Evolutionary conservation across 2,113 vertebrate species (phyloP).

Genomic region (Petromus typicus): DNA sequence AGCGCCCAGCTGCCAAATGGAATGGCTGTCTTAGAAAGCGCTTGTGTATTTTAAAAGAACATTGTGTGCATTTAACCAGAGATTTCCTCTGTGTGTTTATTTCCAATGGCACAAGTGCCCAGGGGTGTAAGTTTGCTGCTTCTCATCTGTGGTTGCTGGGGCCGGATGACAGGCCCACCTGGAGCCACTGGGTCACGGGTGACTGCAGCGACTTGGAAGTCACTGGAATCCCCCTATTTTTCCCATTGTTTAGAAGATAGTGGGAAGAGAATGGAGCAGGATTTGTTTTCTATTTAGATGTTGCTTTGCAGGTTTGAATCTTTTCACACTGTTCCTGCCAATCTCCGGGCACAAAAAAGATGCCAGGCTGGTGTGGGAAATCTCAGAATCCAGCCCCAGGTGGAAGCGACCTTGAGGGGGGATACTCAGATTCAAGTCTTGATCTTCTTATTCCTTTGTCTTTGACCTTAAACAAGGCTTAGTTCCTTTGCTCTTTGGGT

Average conservation of each 20-base stretch:
- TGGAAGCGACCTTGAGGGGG: background rate
- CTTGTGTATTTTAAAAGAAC: conserved; percentile 78
- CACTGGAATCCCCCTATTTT: background rate
- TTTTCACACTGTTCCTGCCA: background rate
- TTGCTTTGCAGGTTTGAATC: conserved; percentile 15
- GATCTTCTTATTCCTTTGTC: background rate
- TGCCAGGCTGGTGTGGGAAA: background rate
- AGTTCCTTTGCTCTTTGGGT: background rate
- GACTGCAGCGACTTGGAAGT: background rate
- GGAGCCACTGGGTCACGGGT: background rate
- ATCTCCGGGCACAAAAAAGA: background rate
- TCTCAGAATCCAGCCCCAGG: background rate
- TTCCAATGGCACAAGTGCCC: conserved; percentile 60
- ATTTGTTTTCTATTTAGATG: background rate
- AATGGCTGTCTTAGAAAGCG: conserved; percentile 77
- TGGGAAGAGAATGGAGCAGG: background rate
- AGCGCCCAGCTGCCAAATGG: conserved; percentile 52
- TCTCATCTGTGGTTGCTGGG: conserved; percentile 54
- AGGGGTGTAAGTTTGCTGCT: background rate
- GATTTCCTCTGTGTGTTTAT: conserved; percentile 76
- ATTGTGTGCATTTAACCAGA: conserved; percentile 74
- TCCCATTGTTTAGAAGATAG: background rate
- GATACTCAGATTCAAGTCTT: background rate
- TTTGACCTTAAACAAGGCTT: background rate
- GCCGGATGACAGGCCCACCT: background rate